These are phyloP conservation scores for Babylonia areolata DNA, from an alignment of 1,140 invertebrate genomes.

Conservation along the genomic window DNA sequence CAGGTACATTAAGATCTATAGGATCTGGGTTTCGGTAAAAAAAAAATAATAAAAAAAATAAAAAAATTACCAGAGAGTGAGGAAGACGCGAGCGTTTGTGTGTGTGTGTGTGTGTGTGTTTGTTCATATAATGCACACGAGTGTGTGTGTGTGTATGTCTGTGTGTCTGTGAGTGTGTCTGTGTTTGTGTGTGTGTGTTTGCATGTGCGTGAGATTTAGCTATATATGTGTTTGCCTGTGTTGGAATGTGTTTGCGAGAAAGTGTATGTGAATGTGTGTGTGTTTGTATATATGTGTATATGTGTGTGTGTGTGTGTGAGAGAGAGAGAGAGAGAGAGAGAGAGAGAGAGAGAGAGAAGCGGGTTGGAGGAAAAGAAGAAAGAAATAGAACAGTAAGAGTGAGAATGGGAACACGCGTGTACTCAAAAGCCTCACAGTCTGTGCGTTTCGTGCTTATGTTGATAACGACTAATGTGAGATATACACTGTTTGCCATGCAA, in stretches of 20 bases:
- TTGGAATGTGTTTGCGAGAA: neutral
- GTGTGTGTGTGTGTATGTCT: slow-evolving; percentile 8
- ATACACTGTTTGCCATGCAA: neutral
- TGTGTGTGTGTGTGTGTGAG: neutral
- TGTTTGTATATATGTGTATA: neutral
- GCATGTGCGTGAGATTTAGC: neutral
- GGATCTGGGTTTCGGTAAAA: no score
- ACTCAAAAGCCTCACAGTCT: no score
- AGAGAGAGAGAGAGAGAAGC: neutral
- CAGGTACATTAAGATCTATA: no score
- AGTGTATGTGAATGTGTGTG: neutral
- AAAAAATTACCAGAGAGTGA: no score
- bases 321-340: neutral
- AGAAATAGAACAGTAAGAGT: neutral
- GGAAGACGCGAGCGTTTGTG: slow-evolving; percentile 11
- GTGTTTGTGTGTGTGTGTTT: neutral
- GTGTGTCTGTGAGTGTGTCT: neutral
- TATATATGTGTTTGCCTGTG: neutral
- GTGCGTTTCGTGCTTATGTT: no score
- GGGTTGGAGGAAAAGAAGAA: neutral
- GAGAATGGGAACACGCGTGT: neutral
- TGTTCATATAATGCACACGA: neutral
- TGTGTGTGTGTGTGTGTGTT: slow-evolving; percentile 35
- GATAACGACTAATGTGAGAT: neutral
- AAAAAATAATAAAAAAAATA: no score